Evolutionary conservation across 2,113 vertebrate species (phyloP), one percentile per base, ranked within the genome.

Genomic region (Dascyllus trimaculatus): DNA sequence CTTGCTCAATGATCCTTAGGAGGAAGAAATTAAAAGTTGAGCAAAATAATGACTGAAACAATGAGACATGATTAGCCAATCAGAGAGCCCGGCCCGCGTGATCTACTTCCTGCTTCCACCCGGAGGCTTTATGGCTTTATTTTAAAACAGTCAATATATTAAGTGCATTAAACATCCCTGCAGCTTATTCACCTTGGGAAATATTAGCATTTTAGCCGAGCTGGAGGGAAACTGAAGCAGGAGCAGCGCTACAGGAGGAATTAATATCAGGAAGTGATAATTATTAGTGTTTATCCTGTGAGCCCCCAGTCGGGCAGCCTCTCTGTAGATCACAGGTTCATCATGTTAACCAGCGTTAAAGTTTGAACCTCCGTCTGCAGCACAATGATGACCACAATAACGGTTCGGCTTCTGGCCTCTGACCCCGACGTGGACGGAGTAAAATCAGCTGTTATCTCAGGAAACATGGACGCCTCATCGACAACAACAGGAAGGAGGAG

Each of bases 1-100:
- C 92, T 95, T 95, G 95, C 94, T 96, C 96, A 98, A 97, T 97
- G 96, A 98, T 96, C 96, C 96, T 97, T 96, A 95, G 88, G 95
- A 95, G 94, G 95, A 95, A 94, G 96, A 96, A 96, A 97, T 98
- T 97, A 97, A 97, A 98, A 98, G 96, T 97, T 97, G 92, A 89
- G 91, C 92, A 94, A 95, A 97, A 97, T 96, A 97, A 99, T 97
- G 95, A 95, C 93, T 94, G 95, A 96, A 96, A 96, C 95, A 96
- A 96, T 96, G 95, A 95, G 95, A 96, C 96, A 95, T 91, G 95
- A 96, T 95, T 95, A 96, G 94, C 96, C 96, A 94, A 95, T 96
- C 95, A 94, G 91, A 93, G 94, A 91, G 85, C 82, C 65, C 88
- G 85, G 88, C 93, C 89, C 94, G 88, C 90, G 66, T 91, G 82